Base-by-base conservation (phyloP, 2,888 invertebrate genomes). In the Thereva unica region DNA sequence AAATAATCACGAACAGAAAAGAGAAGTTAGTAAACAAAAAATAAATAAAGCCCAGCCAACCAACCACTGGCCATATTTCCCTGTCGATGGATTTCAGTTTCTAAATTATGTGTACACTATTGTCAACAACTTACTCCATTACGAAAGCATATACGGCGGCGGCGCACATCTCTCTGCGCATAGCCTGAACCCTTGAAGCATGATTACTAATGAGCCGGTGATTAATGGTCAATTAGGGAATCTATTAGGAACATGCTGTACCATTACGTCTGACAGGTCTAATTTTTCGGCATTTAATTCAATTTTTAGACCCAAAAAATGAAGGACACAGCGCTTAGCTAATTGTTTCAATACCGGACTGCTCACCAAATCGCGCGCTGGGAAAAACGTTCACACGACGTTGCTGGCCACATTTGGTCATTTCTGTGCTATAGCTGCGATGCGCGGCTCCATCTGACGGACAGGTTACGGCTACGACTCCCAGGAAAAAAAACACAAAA, bases 221-320 rank as follows among this genome's bases (percentile, higher is more conserved):
- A 64, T 64, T 64, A 53, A 64, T 64, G 64, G 53, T 53, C 64
- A 64, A 64, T 64, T 64, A 64, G 64, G 23, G 42, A 10, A 12
- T n/a, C 35, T 52, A 52, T 52, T 63, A 53, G 52, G 35, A 52
- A 35, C 53, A 52, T 38, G 53, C 44, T 44, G 12, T 44, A 53
- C 53, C 64, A 44, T 45, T 37, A 64, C 64, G 38, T 35, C 10
- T 64, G 53, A 64, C 64, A 64, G 64, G 53, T 53, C 64, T 44
- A 64, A 53, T 53, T 64, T 61, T 64, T 64, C 53, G 53, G 64
- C 44, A 53, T 64, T 64, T 64, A 53, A 64, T 64, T 64, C 42
- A 64, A 64, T 64, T 64, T 53, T 50, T 42, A 4, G 41, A 41
- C 23, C 44, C 10, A 44, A 44, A 52, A 53, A 64, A 38, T 53